A percentile compares a stretch with the other conserved stretches of the same genome.
Evolutionary conservation across 1,140 invertebrate species (phyloP).

Genomic region (Zaprionus inermis): DNA sequence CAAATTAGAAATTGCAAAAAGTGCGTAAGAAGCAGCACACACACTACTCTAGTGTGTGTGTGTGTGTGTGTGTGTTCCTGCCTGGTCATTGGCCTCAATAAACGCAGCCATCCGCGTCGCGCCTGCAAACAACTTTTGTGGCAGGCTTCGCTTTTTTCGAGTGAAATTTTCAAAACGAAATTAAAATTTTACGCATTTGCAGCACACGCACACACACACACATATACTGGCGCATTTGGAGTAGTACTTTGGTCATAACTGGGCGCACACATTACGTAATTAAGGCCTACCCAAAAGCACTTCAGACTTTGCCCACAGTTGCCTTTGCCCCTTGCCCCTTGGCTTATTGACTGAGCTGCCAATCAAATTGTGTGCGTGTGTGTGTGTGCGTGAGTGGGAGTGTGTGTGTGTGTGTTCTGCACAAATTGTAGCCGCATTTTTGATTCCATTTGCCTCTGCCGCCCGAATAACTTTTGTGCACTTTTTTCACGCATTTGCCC

Average conservation of each 20-base stretch:
- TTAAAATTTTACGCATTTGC: conserved; percentile 81
- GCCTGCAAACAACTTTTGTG: conserved; percentile 66
- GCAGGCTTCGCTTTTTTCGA: conserved; percentile 55
- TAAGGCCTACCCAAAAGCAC: conserved; percentile 80
- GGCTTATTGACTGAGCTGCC: conserved; percentile 69
- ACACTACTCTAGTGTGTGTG: conserved; percentile 7
- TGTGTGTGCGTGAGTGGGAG: background rate
- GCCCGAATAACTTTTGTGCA: conserved; percentile 69
- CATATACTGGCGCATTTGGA: conserved; percentile 45
- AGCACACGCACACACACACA: conserved; percentile 45
- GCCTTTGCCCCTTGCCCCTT: background rate
- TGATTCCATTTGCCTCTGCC: conserved; percentile 64
- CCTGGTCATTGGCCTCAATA: conserved; percentile 77
- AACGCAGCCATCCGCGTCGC: conserved; percentile 52
- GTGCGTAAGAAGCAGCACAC: conserved; percentile 72
- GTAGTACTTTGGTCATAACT: conserved; percentile 79
- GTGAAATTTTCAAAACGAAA: conserved; percentile 79
- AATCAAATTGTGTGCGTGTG: conserved; percentile 66
- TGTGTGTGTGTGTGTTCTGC: conserved; percentile 56
- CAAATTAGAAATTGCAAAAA: conserved; percentile 78
- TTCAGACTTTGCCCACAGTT: conserved; percentile 58
- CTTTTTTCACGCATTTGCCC: conserved; percentile 63
- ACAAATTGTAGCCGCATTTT: conserved; percentile 78
- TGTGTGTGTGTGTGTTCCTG: conserved; percentile 37
- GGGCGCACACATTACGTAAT: conserved; percentile 77